These are phyloP conservation scores for Triplophysa dalaica DNA, from an alignment of 2,113 vertebrate genomes.

Conservation along the genomic window DNA sequence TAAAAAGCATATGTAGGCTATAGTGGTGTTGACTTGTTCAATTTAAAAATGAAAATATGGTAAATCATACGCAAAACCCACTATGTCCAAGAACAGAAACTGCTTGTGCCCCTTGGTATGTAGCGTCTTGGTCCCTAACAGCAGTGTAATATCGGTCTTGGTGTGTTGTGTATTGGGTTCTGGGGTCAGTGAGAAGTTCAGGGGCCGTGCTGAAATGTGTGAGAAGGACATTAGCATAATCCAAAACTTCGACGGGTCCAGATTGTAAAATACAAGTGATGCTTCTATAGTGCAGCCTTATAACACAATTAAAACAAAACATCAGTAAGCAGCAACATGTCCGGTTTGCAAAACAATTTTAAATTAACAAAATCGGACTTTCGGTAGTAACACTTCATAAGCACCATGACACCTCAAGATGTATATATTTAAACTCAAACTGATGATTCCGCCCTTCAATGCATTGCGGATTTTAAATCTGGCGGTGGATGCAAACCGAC, in stretches of 20 bases:
- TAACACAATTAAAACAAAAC: not conserved
- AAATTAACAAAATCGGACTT: not conserved
- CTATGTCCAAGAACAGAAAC: not conserved
- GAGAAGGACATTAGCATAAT: not conserved
- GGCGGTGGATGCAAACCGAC: not conserved
- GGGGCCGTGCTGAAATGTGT: not conserved
- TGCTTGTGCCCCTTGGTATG: not conserved
- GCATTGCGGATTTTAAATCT: not conserved
- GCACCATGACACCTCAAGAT: not conserved
- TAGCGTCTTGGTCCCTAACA: not conserved
- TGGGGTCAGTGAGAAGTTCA: constrained; percentile 4
- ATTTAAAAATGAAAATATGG: not conserved
- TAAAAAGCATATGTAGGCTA: too few species aligned
- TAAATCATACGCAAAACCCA: not conserved
- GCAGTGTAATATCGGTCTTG: not conserved
- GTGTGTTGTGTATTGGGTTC: not conserved
- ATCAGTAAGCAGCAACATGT: not conserved
- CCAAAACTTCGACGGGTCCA: not conserved
- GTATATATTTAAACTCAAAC: not conserved
- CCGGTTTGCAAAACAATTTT: not conserved
- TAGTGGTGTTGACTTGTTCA: not conserved
- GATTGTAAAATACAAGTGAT: not conserved
- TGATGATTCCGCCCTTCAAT: not conserved
- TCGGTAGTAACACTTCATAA: not conserved
- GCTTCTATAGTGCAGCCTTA: not conserved